phyloP scores from a whole-genome alignment of 92 coral and sea anemone species.

The Phenganax stokvisi region DNA sequence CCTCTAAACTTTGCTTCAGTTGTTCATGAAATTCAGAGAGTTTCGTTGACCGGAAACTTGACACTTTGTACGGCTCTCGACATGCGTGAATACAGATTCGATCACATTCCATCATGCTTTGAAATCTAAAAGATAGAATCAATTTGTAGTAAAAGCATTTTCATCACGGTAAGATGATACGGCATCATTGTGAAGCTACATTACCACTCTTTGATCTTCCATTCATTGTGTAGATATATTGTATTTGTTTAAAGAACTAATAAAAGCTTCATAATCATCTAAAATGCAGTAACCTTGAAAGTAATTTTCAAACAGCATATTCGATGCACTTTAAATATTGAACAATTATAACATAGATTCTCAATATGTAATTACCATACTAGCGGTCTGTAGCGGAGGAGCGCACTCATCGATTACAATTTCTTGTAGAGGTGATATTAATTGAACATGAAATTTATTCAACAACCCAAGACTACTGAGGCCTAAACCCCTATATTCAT shows the following conservation, averaged over 20 bases:
- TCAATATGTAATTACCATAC: too few species aligned
- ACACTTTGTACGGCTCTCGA: conserved; percentile 64
- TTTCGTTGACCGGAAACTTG: conserved; percentile 79
- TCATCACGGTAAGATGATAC: neutral
- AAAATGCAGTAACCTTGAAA: too few species aligned
- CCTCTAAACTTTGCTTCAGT: conserved; percentile 62
- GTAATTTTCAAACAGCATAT: too few species aligned
- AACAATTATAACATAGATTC: too few species aligned
- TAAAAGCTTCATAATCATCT: too few species aligned
- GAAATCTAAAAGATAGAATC: conserved; percentile 54
- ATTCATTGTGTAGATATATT: neutral
- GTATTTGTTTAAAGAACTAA: neutral
- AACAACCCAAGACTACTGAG: too few species aligned
- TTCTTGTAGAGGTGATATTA: too few species aligned
- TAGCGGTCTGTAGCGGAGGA: too few species aligned
- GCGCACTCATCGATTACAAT: too few species aligned
- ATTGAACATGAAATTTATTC: too few species aligned
- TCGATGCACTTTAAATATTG: too few species aligned
- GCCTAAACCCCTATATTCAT: too few species aligned
- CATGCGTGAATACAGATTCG: conserved; percentile 82
- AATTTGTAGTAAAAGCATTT: neutral
- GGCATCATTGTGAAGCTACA: neutral
- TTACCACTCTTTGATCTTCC: neutral
- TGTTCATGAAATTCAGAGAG: conserved; percentile 72
- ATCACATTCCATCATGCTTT: conserved; percentile 88